These are phyloP conservation scores for Cygnus olor DNA, from an alignment of 2,797 vertebrate genomes.

Conservation along the genomic window DNA sequence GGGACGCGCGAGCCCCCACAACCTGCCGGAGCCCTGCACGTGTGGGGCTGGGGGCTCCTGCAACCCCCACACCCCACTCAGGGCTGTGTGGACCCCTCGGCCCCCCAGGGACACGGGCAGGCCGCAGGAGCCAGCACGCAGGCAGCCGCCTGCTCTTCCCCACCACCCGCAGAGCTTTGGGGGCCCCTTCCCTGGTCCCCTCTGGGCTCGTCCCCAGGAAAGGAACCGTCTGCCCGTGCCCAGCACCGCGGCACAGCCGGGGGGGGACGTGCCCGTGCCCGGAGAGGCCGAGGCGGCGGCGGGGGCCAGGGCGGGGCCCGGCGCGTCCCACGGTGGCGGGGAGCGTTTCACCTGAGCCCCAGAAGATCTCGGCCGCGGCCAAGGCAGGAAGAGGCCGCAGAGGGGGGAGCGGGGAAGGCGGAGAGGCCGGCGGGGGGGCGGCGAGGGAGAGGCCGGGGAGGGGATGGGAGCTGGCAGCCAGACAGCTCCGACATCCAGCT, in stretches of 20 bases:
- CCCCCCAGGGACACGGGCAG: background rate
- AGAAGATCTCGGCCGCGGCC: background rate
- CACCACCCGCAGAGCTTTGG: fast-evolving
- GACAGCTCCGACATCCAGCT: background rate
- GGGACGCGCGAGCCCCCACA: fast-evolving
- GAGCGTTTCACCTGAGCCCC: slow-evolving; percentile 21
- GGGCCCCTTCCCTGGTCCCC: background rate
- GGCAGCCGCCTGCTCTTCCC: background rate
- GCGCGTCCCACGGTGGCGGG: fast-evolving
- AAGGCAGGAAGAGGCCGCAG: slow-evolving; percentile 63
- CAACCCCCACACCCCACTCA: fast-evolving
- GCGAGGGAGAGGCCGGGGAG: slow-evolving; percentile 58
- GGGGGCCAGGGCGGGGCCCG: background rate
- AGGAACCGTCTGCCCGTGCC: background rate
- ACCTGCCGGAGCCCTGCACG: fast-evolving
- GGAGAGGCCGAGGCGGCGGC: too few species aligned
- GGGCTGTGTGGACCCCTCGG: fast-evolving
- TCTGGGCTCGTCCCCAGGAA: background rate
- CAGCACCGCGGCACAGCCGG: fast-evolving
- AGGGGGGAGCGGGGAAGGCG: slow-evolving; percentile 53
- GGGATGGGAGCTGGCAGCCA: slow-evolving; percentile 54
- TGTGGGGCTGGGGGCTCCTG: background rate
- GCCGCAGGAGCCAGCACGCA: background rate
- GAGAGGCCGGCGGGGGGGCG: slow-evolving; percentile 60
- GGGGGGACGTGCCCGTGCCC: background rate